Base-by-base conservation (phyloP, 30 jellyfish, hydroid and myxozoan species). In the Aurelia sp. region DNA sequence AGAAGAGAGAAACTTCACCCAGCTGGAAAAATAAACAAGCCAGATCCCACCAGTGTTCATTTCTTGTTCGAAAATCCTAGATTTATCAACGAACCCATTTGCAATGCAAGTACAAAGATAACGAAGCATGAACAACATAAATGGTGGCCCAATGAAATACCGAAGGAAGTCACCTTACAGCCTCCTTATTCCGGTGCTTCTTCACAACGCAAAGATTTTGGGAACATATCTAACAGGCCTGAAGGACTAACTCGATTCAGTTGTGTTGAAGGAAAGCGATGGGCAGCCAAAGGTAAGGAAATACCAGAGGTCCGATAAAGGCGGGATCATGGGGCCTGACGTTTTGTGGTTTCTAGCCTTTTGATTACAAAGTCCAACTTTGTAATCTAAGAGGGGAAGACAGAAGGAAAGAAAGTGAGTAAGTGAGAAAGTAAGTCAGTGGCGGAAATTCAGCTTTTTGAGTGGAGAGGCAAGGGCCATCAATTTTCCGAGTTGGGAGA, bases 11-110 rank as follows among this genome's bases (percentile, higher is more conserved):
- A 30, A 40, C 51, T 20, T 13, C 90, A 55, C 58, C 71, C 72
- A 35, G 97, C 97, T 67, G 97, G 97, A 2, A 74, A 80, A 60
- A 58, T 78, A 8, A 71, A 74, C 60, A 52, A 76, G 22, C 85
- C 86, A 5, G 78, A 84, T 63, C 92, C 96, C 3, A 72, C 86
- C 0, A 41, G 63, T 68, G 89, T 91, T 27, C 84, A 75, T 15
- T 91, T 91, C 83, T 63, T 91, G n/a, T 83, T 27, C 41, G 97
- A 91, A 48, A 91, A 91, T 70, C 88, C 97, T 30, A 88, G 97
- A 7, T 91, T 91, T 55, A 62, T 84, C 17, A 91, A 91, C 71
- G 96, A 91, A 68, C 97, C 97, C 27, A 73, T 91, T 5, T 91
- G 97, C 67, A 63, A 73, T 78, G 96, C 97, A 47, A 72, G 81